Evolutionary conservation across 2,797 vertebrate species (phyloP).

Genomic region (Syndactyla subalaris): DNA sequence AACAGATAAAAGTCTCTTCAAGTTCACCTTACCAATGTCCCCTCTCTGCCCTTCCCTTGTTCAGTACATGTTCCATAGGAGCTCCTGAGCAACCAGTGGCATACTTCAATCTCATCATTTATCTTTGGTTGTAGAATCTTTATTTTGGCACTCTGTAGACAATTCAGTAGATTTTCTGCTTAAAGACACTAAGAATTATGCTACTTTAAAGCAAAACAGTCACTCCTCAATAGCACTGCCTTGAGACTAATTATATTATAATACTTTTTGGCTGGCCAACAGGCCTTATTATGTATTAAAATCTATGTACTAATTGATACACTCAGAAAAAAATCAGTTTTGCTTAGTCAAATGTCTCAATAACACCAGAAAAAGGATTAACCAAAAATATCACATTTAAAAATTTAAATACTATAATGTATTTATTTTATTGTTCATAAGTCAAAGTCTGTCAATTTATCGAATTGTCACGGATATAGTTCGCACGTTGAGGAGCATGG

Average conservation of each 20-base stretch:
- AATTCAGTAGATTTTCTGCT: background rate
- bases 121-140: background rate
- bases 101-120: accelerated
- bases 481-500: background rate
- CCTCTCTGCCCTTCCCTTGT: background rate
- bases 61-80: accelerated
- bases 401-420: background rate
- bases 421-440: background rate
- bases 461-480: background rate
- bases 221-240: background rate
- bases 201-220: background rate
- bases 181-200: background rate
- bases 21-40: background rate
- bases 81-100: background rate
- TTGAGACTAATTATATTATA: background rate
- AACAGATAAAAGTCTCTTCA: background rate
- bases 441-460: background rate
- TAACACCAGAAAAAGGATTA: background rate
- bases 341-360: background rate
- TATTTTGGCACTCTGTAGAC: background rate
- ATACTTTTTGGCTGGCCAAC: background rate
- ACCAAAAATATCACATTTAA: background rate
- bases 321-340: background rate
- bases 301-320: background rate
- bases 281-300: background rate